Base-by-base conservation (phyloP, 2,113 vertebrate genomes). In the Lota lota region DNA sequence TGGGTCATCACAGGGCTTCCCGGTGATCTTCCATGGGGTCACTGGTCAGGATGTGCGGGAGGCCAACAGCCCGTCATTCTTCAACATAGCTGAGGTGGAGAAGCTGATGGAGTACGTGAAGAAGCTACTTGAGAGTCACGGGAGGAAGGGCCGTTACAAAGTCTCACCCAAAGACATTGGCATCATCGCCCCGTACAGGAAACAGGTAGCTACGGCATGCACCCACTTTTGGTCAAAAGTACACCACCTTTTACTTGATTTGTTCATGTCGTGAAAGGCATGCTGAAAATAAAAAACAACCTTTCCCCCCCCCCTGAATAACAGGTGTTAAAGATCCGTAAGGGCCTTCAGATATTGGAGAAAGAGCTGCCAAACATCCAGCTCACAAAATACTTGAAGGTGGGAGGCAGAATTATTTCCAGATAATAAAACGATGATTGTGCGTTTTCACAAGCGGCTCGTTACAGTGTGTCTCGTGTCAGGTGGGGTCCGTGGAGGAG, bases 401-500 rank as follows among this genome's bases (percentile, higher is more conserved):
- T 98, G 67, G 66, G 10, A 64, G 60, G 6, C 18, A 11, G 47
- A 54, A 62, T 20, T 21, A 16, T 64, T 36, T 63, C 36, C 12
- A 33, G 1, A 47, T 14, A 10, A 47, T 1, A 47, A 14, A 47
- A 47, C 40, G 11, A 47, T 14, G n/a, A 0, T 64, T 1, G 53
- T 56, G 53, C 2, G 17, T 56, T 56, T 56, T 5, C 40, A 5
- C 12, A 8, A 47, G 53, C 16, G 16, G 1, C 17, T 56, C 3
- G 53, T 56, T 18, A 17, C 18, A n/a, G 17, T 56, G 53, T 56
- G 53, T 56, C 51, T 17, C 1, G 12, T 10, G 57, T 69, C 62
- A 99, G 97, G 94, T 99, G 82, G 97, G 96, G 12, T 96, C 96
- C 0, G 96, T 99, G 82, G 97, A 99, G 74, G 92, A 99, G 82